Percentiles rank a stretch among this genome's conserved stretches.
Conservation (phyloP, 1,140 invertebrate genomes). For the Euura saliciscinereae region DNA sequence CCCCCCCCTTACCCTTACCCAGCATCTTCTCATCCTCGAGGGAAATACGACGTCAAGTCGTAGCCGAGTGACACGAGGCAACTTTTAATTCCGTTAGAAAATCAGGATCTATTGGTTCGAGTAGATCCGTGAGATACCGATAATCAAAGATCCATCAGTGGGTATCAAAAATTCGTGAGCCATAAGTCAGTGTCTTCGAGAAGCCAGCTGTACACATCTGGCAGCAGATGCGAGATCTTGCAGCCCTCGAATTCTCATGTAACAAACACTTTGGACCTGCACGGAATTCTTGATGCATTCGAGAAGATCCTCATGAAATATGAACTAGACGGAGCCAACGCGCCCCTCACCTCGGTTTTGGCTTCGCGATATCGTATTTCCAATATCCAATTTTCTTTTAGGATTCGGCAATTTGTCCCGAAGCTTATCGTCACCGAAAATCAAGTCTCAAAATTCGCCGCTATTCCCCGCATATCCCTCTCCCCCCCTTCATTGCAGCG, state of each 20-base stretch:
- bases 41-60: not conserved
- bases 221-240: not conserved
- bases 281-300: constrained; percentile 37
- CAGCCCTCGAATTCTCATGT: constrained; percentile 15
- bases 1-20: too few relatives aligned
- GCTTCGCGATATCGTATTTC: too few relatives aligned
- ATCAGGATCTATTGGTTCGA: not conserved
- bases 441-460: too few relatives aligned
- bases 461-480: too few relatives aligned
- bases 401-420: too few relatives aligned
- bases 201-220: not conserved
- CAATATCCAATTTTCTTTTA: too few relatives aligned
- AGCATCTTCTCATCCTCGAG: not conserved
- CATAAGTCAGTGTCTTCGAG: not conserved
- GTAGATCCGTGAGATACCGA: not conserved
- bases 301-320: constrained; percentile 43
- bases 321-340: constrained; percentile 30
- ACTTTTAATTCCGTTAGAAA: constrained; percentile 1
- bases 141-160: too few relatives aligned
- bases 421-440: too few relatives aligned
- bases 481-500: too few relatives aligned
- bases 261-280: constrained; percentile 41
- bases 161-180: not conserved
- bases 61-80: not conserved
- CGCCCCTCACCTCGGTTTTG: too few relatives aligned